phyloP scores from a whole-genome alignment of 1,140 invertebrate species.

The Anthonomus grandis region DNA sequence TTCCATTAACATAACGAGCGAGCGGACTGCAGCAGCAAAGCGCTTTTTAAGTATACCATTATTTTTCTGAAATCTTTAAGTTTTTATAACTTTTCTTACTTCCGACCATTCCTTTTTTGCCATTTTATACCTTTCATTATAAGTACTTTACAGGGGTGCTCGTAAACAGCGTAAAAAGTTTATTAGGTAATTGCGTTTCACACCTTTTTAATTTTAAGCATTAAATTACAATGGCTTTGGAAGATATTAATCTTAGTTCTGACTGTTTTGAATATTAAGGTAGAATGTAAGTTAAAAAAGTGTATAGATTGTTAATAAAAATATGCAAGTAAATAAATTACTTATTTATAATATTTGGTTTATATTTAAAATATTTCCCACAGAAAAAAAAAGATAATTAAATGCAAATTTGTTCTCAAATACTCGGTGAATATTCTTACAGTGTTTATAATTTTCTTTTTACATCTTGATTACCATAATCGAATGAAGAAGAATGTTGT shows the following conservation, averaged over 20 bases:
- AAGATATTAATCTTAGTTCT: too few relatives aligned
- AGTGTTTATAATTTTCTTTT: conserved; percentile 50
- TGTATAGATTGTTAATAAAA: too few relatives aligned
- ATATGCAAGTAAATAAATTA: too few relatives aligned
- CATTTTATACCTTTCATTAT: conserved; percentile 22
- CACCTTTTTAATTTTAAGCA: conserved; percentile 41
- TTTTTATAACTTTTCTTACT: conserved; percentile 36
- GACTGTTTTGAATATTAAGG: too few relatives aligned
- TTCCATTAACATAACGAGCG: too few relatives aligned
- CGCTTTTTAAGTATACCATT: too few relatives aligned
- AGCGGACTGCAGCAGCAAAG: too few relatives aligned
- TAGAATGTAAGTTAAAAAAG: too few relatives aligned
- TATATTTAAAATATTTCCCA: too few relatives aligned
- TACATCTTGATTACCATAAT: conserved; percentile 47
- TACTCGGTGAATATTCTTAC: conserved; percentile 49
- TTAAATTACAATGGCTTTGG: conserved; percentile 30
- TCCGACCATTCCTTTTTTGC: conserved; percentile 29
- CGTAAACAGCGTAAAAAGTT: conserved; percentile 36
- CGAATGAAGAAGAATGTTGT: conserved; percentile 40
- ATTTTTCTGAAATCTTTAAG: conserved; percentile 43
- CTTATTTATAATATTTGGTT: too few relatives aligned
- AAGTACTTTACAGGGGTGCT: conserved; percentile 24
- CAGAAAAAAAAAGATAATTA: conserved; percentile 46
- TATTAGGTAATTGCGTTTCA: conserved; percentile 42
- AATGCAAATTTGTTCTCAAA: conserved; percentile 47